These are phyloP conservation scores for Pseudomyrmex dendroicus DNA, from an alignment of 1,140 invertebrate species.

Conservation along the genomic window DNA sequence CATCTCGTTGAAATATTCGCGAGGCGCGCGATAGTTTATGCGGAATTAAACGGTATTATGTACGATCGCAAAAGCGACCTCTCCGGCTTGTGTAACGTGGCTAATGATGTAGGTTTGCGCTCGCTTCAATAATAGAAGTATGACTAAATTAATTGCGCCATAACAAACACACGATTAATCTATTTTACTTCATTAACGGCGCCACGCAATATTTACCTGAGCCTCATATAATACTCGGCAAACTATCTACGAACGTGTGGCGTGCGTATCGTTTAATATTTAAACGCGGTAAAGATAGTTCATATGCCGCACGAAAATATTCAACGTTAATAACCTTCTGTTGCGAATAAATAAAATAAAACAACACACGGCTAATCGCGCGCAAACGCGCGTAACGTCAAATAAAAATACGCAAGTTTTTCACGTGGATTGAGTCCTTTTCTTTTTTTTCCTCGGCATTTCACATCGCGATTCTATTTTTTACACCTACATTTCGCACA, in stretches of 20 bases:
- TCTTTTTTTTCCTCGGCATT: too few relatives aligned
- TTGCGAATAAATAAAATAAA: too few relatives aligned
- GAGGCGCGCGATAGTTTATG: not conserved
- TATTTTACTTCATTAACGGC: not conserved
- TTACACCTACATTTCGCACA: too few relatives aligned
- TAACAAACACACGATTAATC: slow-evolving; percentile 30
- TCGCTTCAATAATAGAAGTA: not conserved
- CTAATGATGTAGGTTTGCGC: not conserved
- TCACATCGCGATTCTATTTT: too few relatives aligned
- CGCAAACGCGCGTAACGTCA: too few relatives aligned
- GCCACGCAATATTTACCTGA: slow-evolving; percentile 22
- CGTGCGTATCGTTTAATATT: not conserved
- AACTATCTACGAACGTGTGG: not conserved
- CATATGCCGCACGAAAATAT: too few relatives aligned
- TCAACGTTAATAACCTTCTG: too few relatives aligned
- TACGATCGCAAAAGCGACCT: not conserved
- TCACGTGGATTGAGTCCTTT: too few relatives aligned
- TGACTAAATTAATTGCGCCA: not conserved
- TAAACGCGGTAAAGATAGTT: too few relatives aligned
- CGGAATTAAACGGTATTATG: not conserved
- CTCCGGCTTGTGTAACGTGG: not conserved
- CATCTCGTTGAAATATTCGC: too few relatives aligned
- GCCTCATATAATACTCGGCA: not conserved
- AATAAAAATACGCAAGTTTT: too few relatives aligned
- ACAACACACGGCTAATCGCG: too few relatives aligned